phyloP scores from a whole-genome alignment of 2,113 vertebrate species.

The Sinocyclocheilus maitianheensis region DNA sequence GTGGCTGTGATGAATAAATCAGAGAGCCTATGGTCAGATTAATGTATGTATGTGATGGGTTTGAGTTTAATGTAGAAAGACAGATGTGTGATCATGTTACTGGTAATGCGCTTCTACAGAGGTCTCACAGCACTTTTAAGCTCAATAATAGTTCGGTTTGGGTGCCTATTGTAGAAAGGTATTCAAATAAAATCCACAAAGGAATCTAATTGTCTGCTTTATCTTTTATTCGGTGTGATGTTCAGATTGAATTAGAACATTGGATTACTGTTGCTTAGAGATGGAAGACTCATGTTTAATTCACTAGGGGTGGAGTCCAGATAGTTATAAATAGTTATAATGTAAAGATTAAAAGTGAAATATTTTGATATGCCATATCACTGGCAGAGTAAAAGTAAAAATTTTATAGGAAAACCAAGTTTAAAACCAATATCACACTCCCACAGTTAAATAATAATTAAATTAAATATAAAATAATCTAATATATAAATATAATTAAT shows the following conservation, averaged over 20 bases:
- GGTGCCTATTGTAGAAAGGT: neutral
- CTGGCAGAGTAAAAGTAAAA: too few relatives aligned
- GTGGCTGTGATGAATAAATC: conserved; percentile 40
- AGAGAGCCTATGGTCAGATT: conserved; percentile 30
- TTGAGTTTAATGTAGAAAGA: neutral
- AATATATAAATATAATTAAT: neutral
- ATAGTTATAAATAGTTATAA: neutral
- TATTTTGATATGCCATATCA: neutral
- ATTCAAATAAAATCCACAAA: conserved; percentile 1
- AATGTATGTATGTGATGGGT: conserved; percentile 22
- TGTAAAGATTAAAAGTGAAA: neutral
- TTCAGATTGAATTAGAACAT: neutral
- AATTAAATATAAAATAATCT: too few relatives aligned
- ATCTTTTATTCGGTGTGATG: neutral
- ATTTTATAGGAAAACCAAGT: too few relatives aligned
- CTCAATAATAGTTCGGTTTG: neutral
- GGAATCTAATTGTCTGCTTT: neutral
- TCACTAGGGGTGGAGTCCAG: neutral
- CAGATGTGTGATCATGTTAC: neutral
- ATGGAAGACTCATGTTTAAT: neutral
- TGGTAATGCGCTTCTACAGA: neutral
- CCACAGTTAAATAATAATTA: too few relatives aligned
- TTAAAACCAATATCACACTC: too few relatives aligned
- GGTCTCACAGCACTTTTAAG: conserved; percentile 23
- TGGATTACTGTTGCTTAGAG: neutral